A percentile compares a stretch with the other conserved stretches of the same genome.
Conservation (phyloP, 2,113 vertebrate species). For the Bettongia penicillata region DNA sequence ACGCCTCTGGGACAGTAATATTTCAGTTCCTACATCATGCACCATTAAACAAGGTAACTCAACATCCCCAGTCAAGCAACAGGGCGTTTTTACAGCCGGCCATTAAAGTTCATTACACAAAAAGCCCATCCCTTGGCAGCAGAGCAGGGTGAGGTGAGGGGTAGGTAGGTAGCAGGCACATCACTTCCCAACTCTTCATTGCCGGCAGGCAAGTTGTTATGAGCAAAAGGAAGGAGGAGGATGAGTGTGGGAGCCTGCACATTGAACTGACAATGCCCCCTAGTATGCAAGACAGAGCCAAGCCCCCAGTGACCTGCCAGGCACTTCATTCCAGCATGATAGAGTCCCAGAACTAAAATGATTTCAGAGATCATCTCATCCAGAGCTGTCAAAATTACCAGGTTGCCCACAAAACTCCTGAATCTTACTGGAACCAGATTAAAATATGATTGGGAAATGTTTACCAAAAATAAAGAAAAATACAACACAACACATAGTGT, state of each 20-base stretch:
- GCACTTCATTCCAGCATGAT: background rate
- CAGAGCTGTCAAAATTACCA: background rate
- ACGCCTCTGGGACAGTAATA: background rate
- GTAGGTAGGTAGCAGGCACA: background rate
- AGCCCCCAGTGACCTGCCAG: background rate
- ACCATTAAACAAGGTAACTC: constrained; percentile 12
- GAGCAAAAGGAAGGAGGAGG: background rate
- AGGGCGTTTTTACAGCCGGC: background rate
- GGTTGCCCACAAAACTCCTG: background rate
- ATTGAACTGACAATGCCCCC: background rate
- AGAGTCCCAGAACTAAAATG: background rate
- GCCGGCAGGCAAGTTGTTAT: background rate
- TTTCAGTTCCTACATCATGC: constrained; percentile 10
- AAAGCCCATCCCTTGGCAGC: background rate
- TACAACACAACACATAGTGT: background rate
- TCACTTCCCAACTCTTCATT: background rate
- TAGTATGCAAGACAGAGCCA: background rate
- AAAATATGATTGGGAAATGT: background rate
- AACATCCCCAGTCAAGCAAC: constrained; percentile 17
- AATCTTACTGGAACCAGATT: background rate
- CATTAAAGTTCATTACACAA: background rate
- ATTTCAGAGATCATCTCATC: background rate
- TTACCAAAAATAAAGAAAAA: background rate
- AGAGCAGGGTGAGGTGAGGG: background rate
- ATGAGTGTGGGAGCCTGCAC: background rate